Evolutionary conservation across 2,113 vertebrate genomes (phyloP).

Genomic region (Rhineura floridana): DNA sequence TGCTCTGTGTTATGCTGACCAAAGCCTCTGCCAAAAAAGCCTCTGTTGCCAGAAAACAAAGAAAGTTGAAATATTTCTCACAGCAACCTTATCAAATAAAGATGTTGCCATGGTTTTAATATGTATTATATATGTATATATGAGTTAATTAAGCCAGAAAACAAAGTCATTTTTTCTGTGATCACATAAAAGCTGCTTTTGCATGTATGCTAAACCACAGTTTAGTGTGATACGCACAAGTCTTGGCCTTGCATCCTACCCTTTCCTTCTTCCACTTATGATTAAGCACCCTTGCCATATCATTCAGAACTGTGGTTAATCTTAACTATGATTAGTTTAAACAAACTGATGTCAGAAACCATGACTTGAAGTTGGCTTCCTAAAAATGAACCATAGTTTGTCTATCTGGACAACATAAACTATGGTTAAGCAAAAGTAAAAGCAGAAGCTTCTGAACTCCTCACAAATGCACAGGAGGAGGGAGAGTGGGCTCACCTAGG

Average conservation of each 20-base stretch:
- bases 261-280: not conserved
- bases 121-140: not conserved
- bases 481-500: not conserved
- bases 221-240: not conserved
- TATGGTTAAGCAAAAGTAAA: not conserved
- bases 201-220: not conserved
- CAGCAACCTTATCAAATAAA: not conserved
- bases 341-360: not conserved
- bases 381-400: not conserved
- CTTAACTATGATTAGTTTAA: not conserved
- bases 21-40: not conserved
- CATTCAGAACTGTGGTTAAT: not conserved
- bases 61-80: constrained; percentile 9
- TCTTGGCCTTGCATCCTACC: not conserved
- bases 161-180: not conserved
- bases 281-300: too few relatives aligned
- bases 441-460: not conserved
- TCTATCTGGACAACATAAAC: not conserved
- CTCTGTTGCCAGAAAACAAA: not conserved
- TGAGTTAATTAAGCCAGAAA: not conserved
- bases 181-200: not conserved
- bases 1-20: not conserved
- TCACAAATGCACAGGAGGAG: not conserved
- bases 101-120: not conserved
- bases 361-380: not conserved